Conservation (phyloP, 2,797 vertebrate genomes). For the Helarctos malayanus region DNA sequence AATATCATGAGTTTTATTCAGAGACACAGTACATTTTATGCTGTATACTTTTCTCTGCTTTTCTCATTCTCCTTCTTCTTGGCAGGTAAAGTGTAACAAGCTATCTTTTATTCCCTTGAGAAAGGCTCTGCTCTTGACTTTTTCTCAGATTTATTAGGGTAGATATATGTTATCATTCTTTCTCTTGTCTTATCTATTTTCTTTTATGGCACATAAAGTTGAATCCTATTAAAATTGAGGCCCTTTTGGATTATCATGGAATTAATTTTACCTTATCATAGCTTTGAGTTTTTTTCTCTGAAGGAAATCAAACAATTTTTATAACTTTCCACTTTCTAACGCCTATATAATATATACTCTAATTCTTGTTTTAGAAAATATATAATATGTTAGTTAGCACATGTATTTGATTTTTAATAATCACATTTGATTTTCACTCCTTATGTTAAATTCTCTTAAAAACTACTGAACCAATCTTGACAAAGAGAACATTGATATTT, state of each 20-base stretch:
- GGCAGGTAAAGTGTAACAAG: background rate
- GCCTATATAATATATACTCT: background rate
- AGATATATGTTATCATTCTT: background rate
- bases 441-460: background rate
- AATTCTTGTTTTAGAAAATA: constrained; percentile 45
- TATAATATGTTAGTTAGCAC: background rate
- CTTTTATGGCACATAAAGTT: background rate
- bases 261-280: background rate
- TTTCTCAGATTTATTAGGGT: constrained; percentile 33
- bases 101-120: background rate
- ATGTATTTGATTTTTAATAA: background rate
- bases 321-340: background rate
- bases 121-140: background rate
- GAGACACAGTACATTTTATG: background rate
- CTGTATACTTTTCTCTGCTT: background rate
- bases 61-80: background rate
- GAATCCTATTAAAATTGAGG: background rate
- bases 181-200: background rate
- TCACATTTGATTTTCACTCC: background rate
- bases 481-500: background rate
- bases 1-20: background rate
- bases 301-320: background rate
- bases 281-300: background rate
- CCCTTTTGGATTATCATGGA: background rate
- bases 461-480: background rate